phyloP scores from a whole-genome alignment of 2,797 vertebrate species.

The Philypnodon macrostomus region DNA sequence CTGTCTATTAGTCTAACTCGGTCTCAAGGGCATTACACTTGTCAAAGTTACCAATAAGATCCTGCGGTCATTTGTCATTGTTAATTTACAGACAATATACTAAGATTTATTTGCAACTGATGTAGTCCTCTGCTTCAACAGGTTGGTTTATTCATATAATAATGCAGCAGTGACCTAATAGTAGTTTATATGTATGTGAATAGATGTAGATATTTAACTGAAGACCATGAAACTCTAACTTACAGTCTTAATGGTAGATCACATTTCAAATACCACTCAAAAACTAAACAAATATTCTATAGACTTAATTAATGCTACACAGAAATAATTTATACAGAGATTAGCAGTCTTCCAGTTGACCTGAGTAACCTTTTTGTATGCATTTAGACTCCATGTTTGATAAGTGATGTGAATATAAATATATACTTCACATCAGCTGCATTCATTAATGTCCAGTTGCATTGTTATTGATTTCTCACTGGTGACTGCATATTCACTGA shows the following conservation, averaged over 20 bases:
- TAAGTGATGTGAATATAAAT: slow-evolving; percentile 5
- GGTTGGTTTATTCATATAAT: too few relatives aligned
- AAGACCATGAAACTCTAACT: too few relatives aligned
- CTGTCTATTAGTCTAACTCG: slow-evolving; percentile 39
- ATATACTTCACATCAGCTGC: neutral
- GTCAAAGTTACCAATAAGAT: slow-evolving; percentile 26
- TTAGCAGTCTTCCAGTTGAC: too few relatives aligned
- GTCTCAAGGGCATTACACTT: slow-evolving; percentile 29
- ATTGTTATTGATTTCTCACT: slow-evolving; percentile 5
- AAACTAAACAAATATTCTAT: too few relatives aligned
- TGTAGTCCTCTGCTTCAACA: neutral
- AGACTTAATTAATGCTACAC: too few relatives aligned
- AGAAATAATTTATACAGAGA: too few relatives aligned
- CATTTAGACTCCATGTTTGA: neutral
- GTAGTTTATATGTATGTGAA: neutral
- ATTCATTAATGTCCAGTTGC: slow-evolving; percentile 13
- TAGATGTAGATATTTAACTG: too few relatives aligned
- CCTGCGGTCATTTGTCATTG: neutral
- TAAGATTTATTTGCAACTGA: too few relatives aligned
- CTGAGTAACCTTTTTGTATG: neutral
- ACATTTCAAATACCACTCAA: too few relatives aligned
- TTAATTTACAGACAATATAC: too few relatives aligned
- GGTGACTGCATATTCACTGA: slow-evolving; percentile 9
- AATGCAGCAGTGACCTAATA: neutral
- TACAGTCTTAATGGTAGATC: too few relatives aligned